These are phyloP conservation scores for Styela clava DNA, from an alignment of 23 tunicate species.

Conservation along the genomic window DNA sequence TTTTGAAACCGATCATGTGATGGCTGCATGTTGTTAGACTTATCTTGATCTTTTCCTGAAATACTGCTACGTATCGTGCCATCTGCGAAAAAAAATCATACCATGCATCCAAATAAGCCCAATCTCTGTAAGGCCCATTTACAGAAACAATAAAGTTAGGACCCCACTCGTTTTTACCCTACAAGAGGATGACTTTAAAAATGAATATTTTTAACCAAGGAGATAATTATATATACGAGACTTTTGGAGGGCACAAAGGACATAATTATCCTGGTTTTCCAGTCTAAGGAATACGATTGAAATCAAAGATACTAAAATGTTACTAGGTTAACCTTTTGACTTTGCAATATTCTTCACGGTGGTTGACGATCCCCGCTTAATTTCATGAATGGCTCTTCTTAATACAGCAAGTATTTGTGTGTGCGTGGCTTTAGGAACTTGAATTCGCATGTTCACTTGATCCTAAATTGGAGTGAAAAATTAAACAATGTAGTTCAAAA, in stretches of 20 bases:
- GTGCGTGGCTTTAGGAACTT: conserved; percentile 74
- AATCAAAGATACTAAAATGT: too few species aligned
- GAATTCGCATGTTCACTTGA: conserved; percentile 58
- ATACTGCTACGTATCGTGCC: conserved; percentile 23
- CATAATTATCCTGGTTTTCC: too few species aligned
- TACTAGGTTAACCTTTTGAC: conserved; percentile 57
- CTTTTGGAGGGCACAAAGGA: too few species aligned
- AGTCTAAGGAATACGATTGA: too few species aligned
- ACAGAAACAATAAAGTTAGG: too few species aligned
- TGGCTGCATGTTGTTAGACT: conserved; percentile 12
- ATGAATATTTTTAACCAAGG: too few species aligned
- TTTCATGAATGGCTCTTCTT: conserved; percentile 68
- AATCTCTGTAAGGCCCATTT: too few species aligned
- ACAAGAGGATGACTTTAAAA: too few species aligned
- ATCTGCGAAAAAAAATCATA: neutral
- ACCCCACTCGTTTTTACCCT: too few species aligned
- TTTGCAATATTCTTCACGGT: conserved; percentile 17
- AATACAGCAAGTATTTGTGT: conserved; percentile 60
- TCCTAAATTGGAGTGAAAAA: conserved; percentile 16
- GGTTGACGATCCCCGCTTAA: conserved; percentile 36
- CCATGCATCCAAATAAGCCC: too few species aligned
- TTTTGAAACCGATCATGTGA: conserved; percentile 19
- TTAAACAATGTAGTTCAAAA: neutral
- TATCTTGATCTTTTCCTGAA: conserved; percentile 26
- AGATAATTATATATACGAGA: too few species aligned